These are phyloP conservation scores for Poecilia latipinna DNA, from an alignment of 2,113 vertebrate species.

Conservation along the genomic window DNA sequence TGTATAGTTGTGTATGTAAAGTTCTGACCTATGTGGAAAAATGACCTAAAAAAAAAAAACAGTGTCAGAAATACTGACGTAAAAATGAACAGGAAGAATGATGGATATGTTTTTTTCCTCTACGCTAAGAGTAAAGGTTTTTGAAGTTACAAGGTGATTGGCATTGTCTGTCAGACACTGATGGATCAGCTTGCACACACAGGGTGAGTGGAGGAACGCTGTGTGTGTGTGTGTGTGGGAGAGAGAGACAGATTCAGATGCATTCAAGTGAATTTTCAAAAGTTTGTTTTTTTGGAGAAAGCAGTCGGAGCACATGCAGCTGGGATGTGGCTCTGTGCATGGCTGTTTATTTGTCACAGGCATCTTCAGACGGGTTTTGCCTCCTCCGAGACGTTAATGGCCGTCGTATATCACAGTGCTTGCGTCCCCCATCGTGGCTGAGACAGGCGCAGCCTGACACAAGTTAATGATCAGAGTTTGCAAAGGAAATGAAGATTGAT, in stretches of 20 bases:
- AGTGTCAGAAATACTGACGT: too few relatives aligned
- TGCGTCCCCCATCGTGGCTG: conserved; percentile 36
- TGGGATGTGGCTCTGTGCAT: conserved; percentile 28
- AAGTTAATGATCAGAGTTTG: conserved; percentile 74
- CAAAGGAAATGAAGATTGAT: conserved; percentile 73
- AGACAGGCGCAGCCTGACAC: conserved; percentile 44
- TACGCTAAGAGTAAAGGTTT: too few relatives aligned
- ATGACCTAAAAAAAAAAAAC: too few relatives aligned
- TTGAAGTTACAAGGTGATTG: conserved; percentile 19
- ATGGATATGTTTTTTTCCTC: too few relatives aligned
- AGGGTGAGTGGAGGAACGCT: conserved; percentile 20
- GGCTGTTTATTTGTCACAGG: conserved; percentile 59
- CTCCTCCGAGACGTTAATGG: conserved; percentile 64
- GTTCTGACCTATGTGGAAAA: too few relatives aligned
- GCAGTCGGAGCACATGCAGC: conserved; percentile 38
- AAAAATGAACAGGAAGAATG: too few relatives aligned
- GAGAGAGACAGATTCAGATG: conserved; percentile 36
- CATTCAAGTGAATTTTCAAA: conserved; percentile 34
- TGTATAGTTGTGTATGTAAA: too few relatives aligned
- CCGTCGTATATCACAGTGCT: conserved; percentile 70
- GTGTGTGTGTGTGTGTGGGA: not conserved
- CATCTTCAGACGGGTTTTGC: conserved; percentile 54
- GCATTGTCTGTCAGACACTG: conserved; percentile 13
- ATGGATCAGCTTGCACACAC: conserved; percentile 45
- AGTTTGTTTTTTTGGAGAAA: conserved; percentile 25